Evolutionary conservation across 2,888 invertebrate genomes (phyloP).

Genomic region (Rhorus exstirpatorius): DNA sequence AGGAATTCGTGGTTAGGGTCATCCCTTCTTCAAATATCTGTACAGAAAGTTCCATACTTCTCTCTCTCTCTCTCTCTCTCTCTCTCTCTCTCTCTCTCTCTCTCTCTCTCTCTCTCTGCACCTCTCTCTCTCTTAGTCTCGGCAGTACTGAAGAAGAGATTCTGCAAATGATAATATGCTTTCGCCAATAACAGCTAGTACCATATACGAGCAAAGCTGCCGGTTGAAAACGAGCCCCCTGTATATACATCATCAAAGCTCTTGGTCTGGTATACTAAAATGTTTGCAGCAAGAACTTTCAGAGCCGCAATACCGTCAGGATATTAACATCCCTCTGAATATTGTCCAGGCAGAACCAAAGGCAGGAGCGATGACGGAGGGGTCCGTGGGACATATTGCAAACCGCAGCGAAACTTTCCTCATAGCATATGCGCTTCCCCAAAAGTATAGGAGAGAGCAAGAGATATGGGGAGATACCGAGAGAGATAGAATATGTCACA

Average conservation of each 20-base stretch:
- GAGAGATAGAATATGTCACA: background rate
- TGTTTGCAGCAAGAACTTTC: conserved; percentile 77
- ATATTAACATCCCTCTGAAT: conserved; percentile 84
- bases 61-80: background rate
- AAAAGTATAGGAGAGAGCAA: conserved; percentile 1
- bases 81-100: background rate
- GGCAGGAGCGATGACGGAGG: conserved; percentile 31
- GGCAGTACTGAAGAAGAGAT: conserved; percentile 37
- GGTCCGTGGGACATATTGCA: conserved; percentile 77
- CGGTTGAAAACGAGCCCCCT: conserved; percentile 6
- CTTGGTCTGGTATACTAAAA: conserved; percentile 43
- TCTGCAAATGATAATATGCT: conserved; percentile 45
- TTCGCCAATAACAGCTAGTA: conserved; percentile 38
- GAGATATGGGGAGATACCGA: too few relatives aligned
- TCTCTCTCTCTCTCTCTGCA: background rate
- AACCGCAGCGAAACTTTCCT: conserved; percentile 85
- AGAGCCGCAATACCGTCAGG: conserved; percentile 74
- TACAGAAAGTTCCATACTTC: conserved; percentile 77
- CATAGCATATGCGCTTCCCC: conserved; percentile 74
- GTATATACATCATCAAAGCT: conserved; percentile 61
- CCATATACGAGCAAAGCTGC: conserved; percentile 25
- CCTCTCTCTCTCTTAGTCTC: background rate
- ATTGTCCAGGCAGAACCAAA: conserved; percentile 81
- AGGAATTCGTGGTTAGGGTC: conserved; percentile 58
- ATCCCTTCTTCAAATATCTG: conserved; percentile 48